A percentile compares a stretch with the other conserved stretches of the same genome.
phyloP scores from a whole-genome alignment of 2,888 invertebrate species.

The Argynnis bischoffii region DNA sequence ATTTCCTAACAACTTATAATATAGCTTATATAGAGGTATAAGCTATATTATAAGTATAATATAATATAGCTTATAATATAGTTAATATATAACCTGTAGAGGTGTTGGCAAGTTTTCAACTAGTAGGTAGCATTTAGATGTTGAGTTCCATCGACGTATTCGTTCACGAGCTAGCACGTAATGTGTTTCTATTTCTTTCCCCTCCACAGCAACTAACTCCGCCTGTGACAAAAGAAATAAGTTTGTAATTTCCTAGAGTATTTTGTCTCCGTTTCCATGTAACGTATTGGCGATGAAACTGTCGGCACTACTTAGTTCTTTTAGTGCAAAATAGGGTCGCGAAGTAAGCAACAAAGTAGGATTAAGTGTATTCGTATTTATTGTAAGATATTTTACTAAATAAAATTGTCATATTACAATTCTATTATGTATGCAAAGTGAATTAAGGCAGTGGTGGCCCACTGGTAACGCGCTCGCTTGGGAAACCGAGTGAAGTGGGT shows the following conservation, averaged over 20 bases:
- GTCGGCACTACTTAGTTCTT: not conserved
- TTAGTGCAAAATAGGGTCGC: not conserved
- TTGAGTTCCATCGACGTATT: slow-evolving; percentile 85
- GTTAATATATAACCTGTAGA: slow-evolving; percentile 75
- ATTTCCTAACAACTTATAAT: slow-evolving; percentile 15
- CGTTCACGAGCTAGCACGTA: slow-evolving; percentile 85
- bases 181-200: slow-evolving; percentile 87
- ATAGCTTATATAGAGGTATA: slow-evolving; percentile 29
- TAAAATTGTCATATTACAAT: too few species aligned
- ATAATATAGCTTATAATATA: slow-evolving; percentile 22
- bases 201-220: slow-evolving; percentile 86
- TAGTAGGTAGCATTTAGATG: slow-evolving; percentile 85
- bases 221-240: slow-evolving; percentile 68
- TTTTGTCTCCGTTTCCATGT: not conserved
- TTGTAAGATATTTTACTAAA: too few species aligned
- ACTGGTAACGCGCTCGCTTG: too few species aligned
- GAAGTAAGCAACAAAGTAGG: not conserved
- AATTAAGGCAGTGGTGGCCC: too few species aligned
- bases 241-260: not conserved
- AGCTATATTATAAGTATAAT: too few species aligned
- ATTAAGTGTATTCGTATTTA: too few species aligned
- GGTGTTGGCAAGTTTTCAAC: slow-evolving; percentile 85
- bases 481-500: too few species aligned
- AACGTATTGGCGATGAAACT: not conserved
- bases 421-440: too few species aligned